Conservation (phyloP, 2,797 vertebrate species). For the Crocidura indochinensis region DNA sequence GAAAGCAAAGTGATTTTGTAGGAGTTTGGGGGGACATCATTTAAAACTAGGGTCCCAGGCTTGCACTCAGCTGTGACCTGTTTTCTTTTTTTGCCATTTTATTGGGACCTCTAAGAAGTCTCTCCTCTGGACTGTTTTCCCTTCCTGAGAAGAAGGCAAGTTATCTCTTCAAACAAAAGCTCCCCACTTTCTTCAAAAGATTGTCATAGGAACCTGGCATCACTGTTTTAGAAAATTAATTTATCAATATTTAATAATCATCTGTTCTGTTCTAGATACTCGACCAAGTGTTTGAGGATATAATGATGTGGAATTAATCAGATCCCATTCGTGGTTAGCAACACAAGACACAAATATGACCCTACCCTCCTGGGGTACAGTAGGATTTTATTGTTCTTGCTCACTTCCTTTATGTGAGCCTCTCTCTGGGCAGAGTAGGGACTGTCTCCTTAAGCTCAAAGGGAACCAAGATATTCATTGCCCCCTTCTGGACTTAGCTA, state of each 20-base stretch:
- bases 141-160: slow-evolving; percentile 67
- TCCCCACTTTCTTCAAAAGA: slow-evolving; percentile 58
- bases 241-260: slow-evolving; percentile 56
- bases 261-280: slow-evolving; percentile 50
- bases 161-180: slow-evolving; percentile 60
- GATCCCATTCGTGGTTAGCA: slow-evolving; percentile 21
- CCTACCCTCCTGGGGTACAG: slow-evolving; percentile 18
- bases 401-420: slow-evolving; percentile 6
- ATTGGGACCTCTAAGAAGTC: slow-evolving; percentile 61
- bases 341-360: slow-evolving; percentile 16
- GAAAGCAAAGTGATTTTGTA: slow-evolving; percentile 30
- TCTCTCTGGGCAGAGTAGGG: not conserved
- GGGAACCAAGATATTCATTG: slow-evolving; percentile 42
- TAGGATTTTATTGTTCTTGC: slow-evolving; percentile 61
- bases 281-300: slow-evolving; percentile 17
- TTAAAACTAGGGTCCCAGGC: slow-evolving; percentile 17
- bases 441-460: slow-evolving; percentile 32
- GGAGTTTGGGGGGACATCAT: slow-evolving; percentile 38
- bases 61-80: slow-evolving; percentile 43
- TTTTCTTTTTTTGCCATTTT: slow-evolving; percentile 62
- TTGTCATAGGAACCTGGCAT: slow-evolving; percentile 23
- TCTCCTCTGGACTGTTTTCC: slow-evolving; percentile 57
- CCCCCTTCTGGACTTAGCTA: slow-evolving; percentile 39
- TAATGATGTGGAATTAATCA: no score
- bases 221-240: slow-evolving; percentile 58